Percentiles rank a stretch among this genome's conserved stretches.
Evolutionary conservation across 2,888 invertebrate genomes (phyloP).

Genomic region (Hyposoter dolosus): DNA sequence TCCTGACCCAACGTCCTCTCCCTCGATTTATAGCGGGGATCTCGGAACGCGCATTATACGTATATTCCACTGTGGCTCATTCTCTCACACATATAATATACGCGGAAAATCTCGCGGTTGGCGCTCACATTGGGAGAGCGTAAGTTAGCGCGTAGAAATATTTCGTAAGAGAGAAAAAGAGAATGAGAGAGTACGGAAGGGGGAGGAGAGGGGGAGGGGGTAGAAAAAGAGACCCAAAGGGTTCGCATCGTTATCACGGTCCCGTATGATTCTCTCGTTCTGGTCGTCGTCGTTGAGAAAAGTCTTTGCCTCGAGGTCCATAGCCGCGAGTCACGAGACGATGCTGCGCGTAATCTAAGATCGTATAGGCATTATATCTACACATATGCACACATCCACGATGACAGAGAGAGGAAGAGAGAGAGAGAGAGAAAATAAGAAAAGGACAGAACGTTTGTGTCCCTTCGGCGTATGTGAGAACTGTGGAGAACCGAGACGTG

Average conservation of each 20-base stretch:
- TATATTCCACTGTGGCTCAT: conserved; percentile 51
- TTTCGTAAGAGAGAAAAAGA: conserved; percentile 3
- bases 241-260: conserved; percentile 64
- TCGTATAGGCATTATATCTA: conserved; percentile 63
- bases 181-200: not conserved
- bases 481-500: conserved; percentile 60
- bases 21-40: conserved; percentile 72
- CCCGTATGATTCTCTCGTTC: conserved; percentile 53
- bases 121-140: conserved; percentile 49
- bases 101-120: conserved; percentile 66
- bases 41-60: conserved; percentile 59
- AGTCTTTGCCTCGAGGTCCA: conserved; percentile 63
- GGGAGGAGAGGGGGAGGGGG: conserved; percentile 16
- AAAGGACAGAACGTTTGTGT: conserved; percentile 69
- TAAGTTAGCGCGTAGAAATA: conserved; percentile 53
- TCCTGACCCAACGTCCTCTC: conserved; percentile 72
- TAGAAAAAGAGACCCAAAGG: conserved; percentile 43
- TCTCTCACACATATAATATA: conserved; percentile 62
- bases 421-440: conserved; percentile 19
- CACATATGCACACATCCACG: conserved; percentile 29
- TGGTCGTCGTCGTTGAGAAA: conserved; percentile 45
- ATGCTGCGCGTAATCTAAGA: conserved; percentile 68
- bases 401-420: conserved; percentile 13
- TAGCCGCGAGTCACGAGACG: conserved; percentile 54
- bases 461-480: conserved; percentile 60